Base-by-base conservation (phyloP, 2,113 vertebrate species). In the Periophthalmodon schlosseri region DNA sequence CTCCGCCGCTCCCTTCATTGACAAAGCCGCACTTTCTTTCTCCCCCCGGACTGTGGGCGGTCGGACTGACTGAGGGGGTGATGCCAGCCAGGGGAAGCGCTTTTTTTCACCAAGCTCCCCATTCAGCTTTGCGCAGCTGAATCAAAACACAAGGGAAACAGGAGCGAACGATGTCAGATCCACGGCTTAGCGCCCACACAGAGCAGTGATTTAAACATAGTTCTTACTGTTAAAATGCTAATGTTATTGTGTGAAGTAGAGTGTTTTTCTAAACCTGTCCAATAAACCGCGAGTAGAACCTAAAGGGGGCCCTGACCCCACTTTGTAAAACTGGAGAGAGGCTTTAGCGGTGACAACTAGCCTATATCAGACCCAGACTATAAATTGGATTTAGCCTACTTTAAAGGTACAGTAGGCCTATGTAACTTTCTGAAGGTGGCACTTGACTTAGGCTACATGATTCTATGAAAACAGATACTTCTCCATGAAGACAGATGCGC, bases 21-120 rank as follows among this genome's bases (percentile, higher is more conserved):
- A 92, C 91, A 91, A 92, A 92, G 91, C 90, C 84, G 81, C 81
- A 88, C 91, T 90, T 60, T 65, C 63, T 65, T 86, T 90, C 89
- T 88, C 85, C 75, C 89, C 82, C 72, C 81, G 78, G 77, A 65
- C 77, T 91, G 90, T 90, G 91, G 91, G 88, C 91, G 87, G 88
- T 90, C 82, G 79, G 82, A 81, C 68, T 74, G 81, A 16, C 81
- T 75, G 83, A 78, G 80, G 84, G 87, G 85, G 87, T 73, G 88
- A 83, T 80, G 87, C 73, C 76, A 81, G 74, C 83, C 81, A 84
- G 75, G 74, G 79, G 77, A 73, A 66, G 52, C 58, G 61, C 16
- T 71, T 14, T 63, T 36, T 44, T 67, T 21, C 34, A 56, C 57
- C 57, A 36, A 36, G 58, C 75, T 78, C 28, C 58, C 76, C 67